Evolutionary conservation across 2,888 invertebrate genomes (phyloP), one percentile per base, ranked within the genome.

Genomic region (Sceliomorpha sp.): DNA sequence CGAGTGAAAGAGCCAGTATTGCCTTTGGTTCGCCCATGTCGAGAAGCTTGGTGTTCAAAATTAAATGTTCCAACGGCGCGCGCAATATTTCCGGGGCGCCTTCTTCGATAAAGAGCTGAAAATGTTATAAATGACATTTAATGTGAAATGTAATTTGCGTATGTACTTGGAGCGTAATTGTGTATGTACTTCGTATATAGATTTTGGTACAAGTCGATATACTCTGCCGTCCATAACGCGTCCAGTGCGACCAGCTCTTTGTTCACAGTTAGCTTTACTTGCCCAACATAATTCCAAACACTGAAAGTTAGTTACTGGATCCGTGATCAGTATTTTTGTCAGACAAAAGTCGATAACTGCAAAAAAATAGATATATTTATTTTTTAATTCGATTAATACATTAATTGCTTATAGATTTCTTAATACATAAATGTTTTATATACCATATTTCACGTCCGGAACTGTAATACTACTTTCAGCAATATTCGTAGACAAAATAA

Each of bases 301-400:
- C 12, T 94, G 92, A 84, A 93, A 96, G 89, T 95, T 96, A 0
- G 96, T 95, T 0, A 89, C 89, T 0, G 91, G 89, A 84, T 98
- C 96, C 40, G 93, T 92, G 2, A 94, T 90, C 76, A 97, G 88
- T 26, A 92, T 91, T 89, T 98, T 98, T 63, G 96, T 96, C 64
- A 98, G 89, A 88, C 98, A 98, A 88, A 96, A 98, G 89, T 99
- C 98, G 79, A 98, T 94, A 40, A 99, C 98, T 94, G 85, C 36
- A 88, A 87, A 58, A 77, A 59, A 71, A 58, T 59, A 42, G 7
- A 13, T 36, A 6, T 2, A 0, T 24, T 1, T 29, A n/a, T n/a
- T 24, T n/a, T 4, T 3, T 9, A 24, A 9, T n/a, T n/a, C n/a
- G 20, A 20, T 20, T 20, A 20, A 20, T 4, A 20, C 20, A 20